Percentiles rank a stretch among this genome's conserved stretches.
Evolutionary conservation across 2,888 invertebrate genomes (phyloP).

Genomic region (Folsomia manolachei): DNA sequence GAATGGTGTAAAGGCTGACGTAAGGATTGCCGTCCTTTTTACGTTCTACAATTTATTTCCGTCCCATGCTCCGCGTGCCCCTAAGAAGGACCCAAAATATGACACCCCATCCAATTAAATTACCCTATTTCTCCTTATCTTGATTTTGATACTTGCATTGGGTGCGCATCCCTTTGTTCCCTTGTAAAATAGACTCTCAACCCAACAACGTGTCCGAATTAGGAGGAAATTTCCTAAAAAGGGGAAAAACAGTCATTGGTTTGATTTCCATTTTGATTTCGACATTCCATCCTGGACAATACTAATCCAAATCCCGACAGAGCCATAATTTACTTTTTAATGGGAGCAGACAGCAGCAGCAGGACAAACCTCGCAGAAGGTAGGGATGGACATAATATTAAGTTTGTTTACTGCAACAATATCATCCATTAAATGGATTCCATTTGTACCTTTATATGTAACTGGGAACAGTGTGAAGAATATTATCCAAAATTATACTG

Average conservation of each 20-base stretch:
- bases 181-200: not conserved
- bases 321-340: slow-evolving; percentile 1
- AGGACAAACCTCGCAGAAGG: no score
- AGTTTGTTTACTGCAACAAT: not conserved
- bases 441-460: no score
- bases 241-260: not conserved
- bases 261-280: no score
- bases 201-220: not conserved
- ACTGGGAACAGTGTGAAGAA: no score
- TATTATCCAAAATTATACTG: not conserved
- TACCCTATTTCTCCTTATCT: not conserved
- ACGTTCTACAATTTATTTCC: no score
- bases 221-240: not conserved
- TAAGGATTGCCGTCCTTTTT: no score
- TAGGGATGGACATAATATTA: not conserved
- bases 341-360: no score
- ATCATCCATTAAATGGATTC: no score
- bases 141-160: no score
- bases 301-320: not conserved
- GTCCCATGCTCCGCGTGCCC: no score
- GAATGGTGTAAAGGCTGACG: no score
- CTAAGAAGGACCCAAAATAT: not conserved
- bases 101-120: not conserved
- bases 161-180: not conserved
- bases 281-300: no score